Conservation (phyloP, 2,888 invertebrate species). For the Cephus runcator region DNA sequence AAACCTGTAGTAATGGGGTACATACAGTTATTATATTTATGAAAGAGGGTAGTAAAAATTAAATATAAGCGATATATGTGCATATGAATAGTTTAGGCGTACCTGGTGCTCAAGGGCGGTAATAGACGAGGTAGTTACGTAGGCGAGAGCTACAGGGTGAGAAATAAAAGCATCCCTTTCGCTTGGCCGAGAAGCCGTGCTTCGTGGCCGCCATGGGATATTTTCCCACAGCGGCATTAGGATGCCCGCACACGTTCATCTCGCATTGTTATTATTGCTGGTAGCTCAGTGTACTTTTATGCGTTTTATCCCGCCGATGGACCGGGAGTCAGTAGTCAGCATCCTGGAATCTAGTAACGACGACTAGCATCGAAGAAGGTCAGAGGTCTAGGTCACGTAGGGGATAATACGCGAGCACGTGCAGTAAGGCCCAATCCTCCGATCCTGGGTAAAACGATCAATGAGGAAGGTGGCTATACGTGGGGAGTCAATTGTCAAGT, state of each 20-base stretch:
- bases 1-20: no score
- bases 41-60: no score
- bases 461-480: not conserved
- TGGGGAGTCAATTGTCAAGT: not conserved
- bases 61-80: no score
- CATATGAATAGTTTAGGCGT: no score
- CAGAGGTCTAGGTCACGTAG: not conserved
- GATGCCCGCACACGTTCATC: conserved; percentile 33
- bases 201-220: not conserved
- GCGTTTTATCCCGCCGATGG: not conserved
- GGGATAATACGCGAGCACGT: not conserved
- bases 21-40: no score
- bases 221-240: conserved; percentile 11
- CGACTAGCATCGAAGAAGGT: not conserved
- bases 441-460: not conserved
- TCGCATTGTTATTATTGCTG: conserved; percentile 11
- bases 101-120: no score
- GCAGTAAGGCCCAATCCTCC: not conserved
- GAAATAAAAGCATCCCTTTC: not conserved
- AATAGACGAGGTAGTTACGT: no score
- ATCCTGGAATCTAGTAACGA: not conserved
- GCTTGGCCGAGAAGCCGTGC: not conserved
- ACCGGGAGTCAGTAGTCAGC: not conserved
- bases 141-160: no score
- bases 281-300: not conserved